Percentiles rank a stretch among this genome's conserved stretches.
phyloP scores from a whole-genome alignment of 2,797 vertebrate species.

The Gallinago stenura region DNA sequence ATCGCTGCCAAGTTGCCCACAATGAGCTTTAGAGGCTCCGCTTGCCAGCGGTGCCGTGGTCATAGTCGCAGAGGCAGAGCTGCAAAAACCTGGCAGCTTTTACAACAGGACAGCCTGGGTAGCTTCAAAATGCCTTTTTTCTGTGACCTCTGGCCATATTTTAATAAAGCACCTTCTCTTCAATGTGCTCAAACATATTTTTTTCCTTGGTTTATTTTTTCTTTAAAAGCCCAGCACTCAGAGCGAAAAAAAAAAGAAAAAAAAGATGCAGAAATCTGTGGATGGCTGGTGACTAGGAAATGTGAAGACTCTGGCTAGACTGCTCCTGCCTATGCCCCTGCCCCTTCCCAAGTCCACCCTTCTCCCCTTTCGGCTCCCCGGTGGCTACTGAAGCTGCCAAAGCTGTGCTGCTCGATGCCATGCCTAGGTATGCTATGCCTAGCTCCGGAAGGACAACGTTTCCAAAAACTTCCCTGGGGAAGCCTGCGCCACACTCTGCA shows the following conservation, averaged over 20 bases:
- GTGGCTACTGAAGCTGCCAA: not conserved
- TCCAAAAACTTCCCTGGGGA: not conserved
- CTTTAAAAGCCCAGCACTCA: not conserved
- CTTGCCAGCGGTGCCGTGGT: not conserved
- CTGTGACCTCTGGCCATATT: not conserved
- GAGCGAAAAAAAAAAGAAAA: not conserved
- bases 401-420: fast-evolving
- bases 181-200: fast-evolving
- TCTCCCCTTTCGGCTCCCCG: fast-evolving
- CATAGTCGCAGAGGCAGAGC: fast-evolving
- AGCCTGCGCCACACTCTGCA: not conserved
- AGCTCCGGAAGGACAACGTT: not conserved
- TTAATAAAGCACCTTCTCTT: not conserved
- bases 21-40: not conserved
- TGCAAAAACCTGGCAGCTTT: not conserved
- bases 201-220: not conserved
- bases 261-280: fast-evolving
- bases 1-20: not conserved
- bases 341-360: not conserved
- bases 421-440: not conserved
- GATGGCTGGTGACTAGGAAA: not conserved
- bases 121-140: not conserved
- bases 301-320: not conserved
- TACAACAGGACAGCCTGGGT: not conserved
- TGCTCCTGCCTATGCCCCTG: not conserved